Evolutionary conservation across 2,888 invertebrate species (phyloP), one percentile per base, ranked within the genome.

Genomic region (Gibbula magus): DNA sequence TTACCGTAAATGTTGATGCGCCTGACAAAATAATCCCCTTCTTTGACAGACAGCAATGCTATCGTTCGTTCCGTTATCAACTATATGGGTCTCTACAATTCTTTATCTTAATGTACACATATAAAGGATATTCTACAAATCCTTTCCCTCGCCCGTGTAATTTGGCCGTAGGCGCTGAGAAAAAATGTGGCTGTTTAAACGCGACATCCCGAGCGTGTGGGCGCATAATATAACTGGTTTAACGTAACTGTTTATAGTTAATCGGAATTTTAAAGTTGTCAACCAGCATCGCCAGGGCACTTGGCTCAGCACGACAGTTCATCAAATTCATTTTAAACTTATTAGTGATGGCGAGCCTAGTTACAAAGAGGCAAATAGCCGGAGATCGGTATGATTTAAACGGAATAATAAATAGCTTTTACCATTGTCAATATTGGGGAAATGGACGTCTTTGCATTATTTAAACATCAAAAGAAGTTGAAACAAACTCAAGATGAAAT

Each of bases 41-140:
- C 51, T 74, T 74, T 74, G 74, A 74, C 22, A 45, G 74, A 74
- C 74, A 74, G 74, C 25, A 25, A n/a, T 74, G 25, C 61, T 61
- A 61, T 61, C 54, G 39, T 76, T 35, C 54, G 76, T 56, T 56
- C 56, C 32, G 56, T 76, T 54, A 53, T 54, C 39, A 56, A 76
- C 56, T 54, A 54, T 54, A 54, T 56, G 53, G 76, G 53, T 56
- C 76, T 18, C 35, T 39, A 32, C 56, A 76, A 76, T 35, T 76
- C 54, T 76, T 76, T 76, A 76, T 76, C 76, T 76, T 39, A 35
- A 54, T 76, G 53, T 22, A 53, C 76, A 56, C 76, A 76, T 76
- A 76, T 54, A 53, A 76, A 76, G 67, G 78, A 78, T 78, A 67
- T 66, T 78, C 78, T 70, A 45, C 67, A 78, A 67, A 66, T 67